These are phyloP conservation scores for Poeciliopsis paucimaculata DNA, from an alignment of 2,797 vertebrate genomes.

Conservation along the genomic window DNA sequence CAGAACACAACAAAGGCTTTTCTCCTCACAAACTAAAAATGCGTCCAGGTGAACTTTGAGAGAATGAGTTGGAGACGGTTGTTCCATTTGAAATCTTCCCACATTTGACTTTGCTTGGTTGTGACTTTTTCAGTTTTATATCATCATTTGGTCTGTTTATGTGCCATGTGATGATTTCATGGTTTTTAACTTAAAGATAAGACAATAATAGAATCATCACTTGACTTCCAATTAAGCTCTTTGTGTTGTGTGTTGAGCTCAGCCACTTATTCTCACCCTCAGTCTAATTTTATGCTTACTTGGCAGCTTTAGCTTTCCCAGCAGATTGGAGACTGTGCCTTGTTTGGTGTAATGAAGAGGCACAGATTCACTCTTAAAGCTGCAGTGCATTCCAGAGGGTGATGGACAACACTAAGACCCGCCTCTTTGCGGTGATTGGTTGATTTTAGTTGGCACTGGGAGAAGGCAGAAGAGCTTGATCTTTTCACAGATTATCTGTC, in stretches of 20 bases:
- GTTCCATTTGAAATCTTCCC: background rate
- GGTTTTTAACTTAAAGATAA: background rate
- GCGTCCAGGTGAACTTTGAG: background rate
- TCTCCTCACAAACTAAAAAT: background rate
- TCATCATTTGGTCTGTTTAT: background rate
- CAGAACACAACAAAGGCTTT: background rate
- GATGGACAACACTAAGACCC: too few relatives aligned
- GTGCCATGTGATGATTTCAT: background rate
- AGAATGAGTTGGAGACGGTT: background rate
- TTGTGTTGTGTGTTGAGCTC: background rate
- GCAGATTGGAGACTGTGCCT: background rate
- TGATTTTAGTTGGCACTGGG: too few relatives aligned
- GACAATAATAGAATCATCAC: background rate
- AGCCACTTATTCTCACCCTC: background rate
- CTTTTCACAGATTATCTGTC: too few relatives aligned
- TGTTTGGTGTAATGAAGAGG: background rate
- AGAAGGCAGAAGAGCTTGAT: too few relatives aligned
- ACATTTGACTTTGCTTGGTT: background rate
- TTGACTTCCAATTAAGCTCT: background rate
- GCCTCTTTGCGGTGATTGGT: too few relatives aligned
- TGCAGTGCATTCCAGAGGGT: too few relatives aligned
- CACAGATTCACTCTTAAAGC: background rate
- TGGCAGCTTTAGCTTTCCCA: slow-evolving; percentile 8
- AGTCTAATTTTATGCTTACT: slow-evolving; percentile 48
- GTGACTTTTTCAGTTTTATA: background rate